Percentiles rank a stretch among this genome's conserved stretches.
Conservation (phyloP, 1,140 invertebrate genomes). For the Microvelia longipes region DNA sequence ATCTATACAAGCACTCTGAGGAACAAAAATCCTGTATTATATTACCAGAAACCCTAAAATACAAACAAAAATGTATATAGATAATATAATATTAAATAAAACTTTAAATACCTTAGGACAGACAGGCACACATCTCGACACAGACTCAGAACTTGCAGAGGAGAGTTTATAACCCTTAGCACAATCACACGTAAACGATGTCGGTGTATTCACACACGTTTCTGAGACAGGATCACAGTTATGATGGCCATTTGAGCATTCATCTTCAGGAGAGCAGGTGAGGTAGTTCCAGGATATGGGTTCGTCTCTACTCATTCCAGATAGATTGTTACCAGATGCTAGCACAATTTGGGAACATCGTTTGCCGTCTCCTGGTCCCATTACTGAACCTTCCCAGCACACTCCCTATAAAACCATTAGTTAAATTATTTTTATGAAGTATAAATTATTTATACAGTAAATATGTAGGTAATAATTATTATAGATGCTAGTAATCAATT, state of each 20-base stretch:
- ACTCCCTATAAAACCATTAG: conserved; percentile 33
- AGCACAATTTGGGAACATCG: neutral
- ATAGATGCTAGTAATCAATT: no score
- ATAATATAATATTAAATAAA: no score
- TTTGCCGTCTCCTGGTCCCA: conserved; percentile 36
- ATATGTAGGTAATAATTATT: no score
- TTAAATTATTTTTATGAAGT: no score
- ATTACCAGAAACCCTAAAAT: no score
- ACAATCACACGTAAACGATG: conserved; percentile 74
- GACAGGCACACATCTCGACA: conserved; percentile 41
- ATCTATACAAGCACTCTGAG: no score
- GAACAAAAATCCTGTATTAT: no score
- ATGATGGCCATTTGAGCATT: conserved; percentile 82
- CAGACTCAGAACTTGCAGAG: neutral
- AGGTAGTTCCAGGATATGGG: conserved; percentile 69
- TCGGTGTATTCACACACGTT: conserved; percentile 55
- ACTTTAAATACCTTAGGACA: conserved; percentile 8
- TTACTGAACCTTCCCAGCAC: conserved; percentile 62
- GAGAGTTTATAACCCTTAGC: conserved; percentile 42
- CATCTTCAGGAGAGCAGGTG: conserved; percentile 79
- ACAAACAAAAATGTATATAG: no score
- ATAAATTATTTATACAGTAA: no score
- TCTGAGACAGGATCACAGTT: conserved; percentile 73
- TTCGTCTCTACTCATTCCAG: conserved; percentile 30
- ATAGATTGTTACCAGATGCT: conserved; percentile 31